Conservation (phyloP, 2,888 invertebrate species). For the Tachina lurida region DNA sequence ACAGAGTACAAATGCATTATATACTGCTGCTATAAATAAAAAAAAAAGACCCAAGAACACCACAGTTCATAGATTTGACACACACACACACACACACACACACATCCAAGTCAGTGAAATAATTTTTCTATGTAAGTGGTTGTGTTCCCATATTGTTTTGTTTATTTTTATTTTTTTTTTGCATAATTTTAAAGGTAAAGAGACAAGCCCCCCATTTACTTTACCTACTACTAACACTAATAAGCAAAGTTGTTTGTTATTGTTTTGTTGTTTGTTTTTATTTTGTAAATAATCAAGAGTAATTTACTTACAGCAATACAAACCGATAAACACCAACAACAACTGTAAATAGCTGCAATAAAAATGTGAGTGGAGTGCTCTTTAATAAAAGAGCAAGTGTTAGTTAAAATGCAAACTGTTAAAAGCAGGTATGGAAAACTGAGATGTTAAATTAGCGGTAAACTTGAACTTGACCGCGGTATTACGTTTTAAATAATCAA, state of each 20-base stretch:
- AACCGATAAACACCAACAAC: constrained; percentile 9
- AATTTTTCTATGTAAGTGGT: neutral
- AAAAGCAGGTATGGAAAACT: neutral
- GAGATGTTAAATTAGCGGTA: neutral
- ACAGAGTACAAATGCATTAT: neutral
- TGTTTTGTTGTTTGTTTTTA: constrained; percentile 10
- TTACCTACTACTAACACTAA: constrained; percentile 9
- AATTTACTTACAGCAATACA: constrained; percentile 27
- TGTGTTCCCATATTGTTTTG: constrained; percentile 22
- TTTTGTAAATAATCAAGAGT: constrained; percentile 26
- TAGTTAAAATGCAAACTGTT: constrained; percentile 1
- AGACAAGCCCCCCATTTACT: constrained; percentile 60
- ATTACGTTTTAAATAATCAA: too few relatives aligned
- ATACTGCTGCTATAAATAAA: constrained; percentile 30
- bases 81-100: neutral
- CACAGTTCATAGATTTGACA: neutral
- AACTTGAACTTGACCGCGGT: neutral
- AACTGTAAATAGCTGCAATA: constrained; percentile 1
- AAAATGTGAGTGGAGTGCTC: constrained; percentile 6
- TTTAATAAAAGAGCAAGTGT: neutral
- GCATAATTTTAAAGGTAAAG: constrained; percentile 14
- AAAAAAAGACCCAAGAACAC: constrained; percentile 3
- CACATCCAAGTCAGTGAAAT: neutral
- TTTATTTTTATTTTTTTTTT: constrained; percentile 3
- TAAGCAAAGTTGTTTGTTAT: neutral